These are phyloP conservation scores for Eustalomyia histrio DNA, from an alignment of 2,888 invertebrate species.

Conservation along the genomic window DNA sequence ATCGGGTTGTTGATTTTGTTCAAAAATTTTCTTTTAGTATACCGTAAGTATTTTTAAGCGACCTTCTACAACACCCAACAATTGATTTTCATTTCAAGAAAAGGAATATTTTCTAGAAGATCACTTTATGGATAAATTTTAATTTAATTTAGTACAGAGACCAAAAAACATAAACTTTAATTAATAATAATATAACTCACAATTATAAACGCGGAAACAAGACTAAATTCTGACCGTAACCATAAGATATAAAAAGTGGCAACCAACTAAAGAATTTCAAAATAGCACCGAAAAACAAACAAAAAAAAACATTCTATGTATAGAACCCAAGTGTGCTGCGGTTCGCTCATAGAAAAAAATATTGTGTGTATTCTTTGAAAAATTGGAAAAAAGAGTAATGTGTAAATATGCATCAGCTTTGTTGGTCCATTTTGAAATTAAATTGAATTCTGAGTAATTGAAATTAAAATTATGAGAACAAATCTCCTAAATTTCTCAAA, in stretches of 20 bases:
- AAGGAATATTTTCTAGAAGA: no score
- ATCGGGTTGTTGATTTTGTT: no score
- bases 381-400: constrained; percentile 17
- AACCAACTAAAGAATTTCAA: constrained; percentile 45
- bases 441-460: constrained; percentile 16
- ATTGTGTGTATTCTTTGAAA: constrained; percentile 16
- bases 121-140: no score
- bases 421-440: neutral
- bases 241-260: constrained; percentile 44
- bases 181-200: constrained; percentile 36
- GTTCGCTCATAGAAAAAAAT: neutral
- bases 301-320: constrained; percentile 43
- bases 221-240: constrained; percentile 41
- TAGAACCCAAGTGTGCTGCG: constrained; percentile 15
- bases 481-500: constrained; percentile 1
- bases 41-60: no score
- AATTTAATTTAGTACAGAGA: no score
- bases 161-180: neutral
- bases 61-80: no score
- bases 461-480: constrained; percentile 12
- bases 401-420: constrained; percentile 11
- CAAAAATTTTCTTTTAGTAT: no score
- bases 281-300: constrained; percentile 23
- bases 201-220: constrained; percentile 46
- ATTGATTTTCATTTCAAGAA: no score